phyloP scores from a whole-genome alignment of 2,113 vertebrate species.

The Puntigrus tetrazona region DNA sequence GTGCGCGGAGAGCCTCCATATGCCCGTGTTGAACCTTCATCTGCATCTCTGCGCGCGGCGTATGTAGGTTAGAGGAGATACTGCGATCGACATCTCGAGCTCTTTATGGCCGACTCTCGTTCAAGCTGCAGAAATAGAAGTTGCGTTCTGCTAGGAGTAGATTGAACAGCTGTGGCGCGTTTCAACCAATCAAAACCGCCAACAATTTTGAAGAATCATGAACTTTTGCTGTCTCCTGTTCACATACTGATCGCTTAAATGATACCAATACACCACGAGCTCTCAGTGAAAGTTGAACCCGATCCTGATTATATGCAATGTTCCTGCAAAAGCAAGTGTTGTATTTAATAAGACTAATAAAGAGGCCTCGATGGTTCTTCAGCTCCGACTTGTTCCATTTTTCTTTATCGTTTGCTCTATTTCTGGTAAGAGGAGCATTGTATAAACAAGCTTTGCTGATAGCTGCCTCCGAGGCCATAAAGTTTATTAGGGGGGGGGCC shows the following conservation, averaged over 20 bases:
- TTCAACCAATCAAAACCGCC: too few relatives aligned
- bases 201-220: too few relatives aligned
- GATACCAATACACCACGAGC: background rate
- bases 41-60: background rate
- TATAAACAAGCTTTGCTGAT: slow-evolving; percentile 47
- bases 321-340: background rate
- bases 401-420: slow-evolving; percentile 18
- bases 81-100: background rate
- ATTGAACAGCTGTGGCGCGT: too few relatives aligned
- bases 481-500: slow-evolving; percentile 67
- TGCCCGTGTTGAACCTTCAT: background rate
- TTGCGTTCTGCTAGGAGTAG: background rate
- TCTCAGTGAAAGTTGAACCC: background rate
- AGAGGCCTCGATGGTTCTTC: background rate
- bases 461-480: slow-evolving; percentile 61
- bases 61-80: background rate
- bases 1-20: background rate
- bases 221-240: too few relatives aligned
- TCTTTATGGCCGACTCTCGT: background rate
- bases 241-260: too few relatives aligned
- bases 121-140: background rate
- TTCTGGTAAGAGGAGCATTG: slow-evolving; percentile 63
- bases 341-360: background rate
- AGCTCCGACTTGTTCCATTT: background rate
- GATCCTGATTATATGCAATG: background rate